Evolutionary conservation across 92 coral and sea anemone genomes (phyloP), one percentile per base, ranked within the genome.

Genomic region (Scolanthus callimorphus): DNA sequence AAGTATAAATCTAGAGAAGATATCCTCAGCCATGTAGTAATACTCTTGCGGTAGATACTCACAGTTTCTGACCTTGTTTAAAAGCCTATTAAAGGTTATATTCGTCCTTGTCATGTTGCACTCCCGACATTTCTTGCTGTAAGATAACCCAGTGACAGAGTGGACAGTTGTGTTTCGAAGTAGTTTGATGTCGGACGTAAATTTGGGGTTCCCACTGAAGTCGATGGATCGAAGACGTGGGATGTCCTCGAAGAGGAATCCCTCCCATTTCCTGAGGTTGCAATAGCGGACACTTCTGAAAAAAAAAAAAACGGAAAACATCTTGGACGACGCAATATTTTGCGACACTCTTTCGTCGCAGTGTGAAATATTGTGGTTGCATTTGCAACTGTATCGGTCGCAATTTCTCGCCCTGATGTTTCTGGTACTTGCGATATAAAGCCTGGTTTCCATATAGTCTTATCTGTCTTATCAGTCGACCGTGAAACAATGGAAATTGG

Each of bases 91-190:
- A n/a, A 56, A 31, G 15, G 54, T 65, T 17, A 67, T 64, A 21
- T 71, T 60, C 2, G 25, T 49, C 59, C 76, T 57, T 19, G 70
- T 55, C 57, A 59, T 50, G 41, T 71, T 71, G 31, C 85, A 79
- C 10, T 50, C 28, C 19, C 20, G 21, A 46, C 85, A 79, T 1
- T 47, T 59, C n/a, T 57, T 52, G 1, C 75, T 63, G 2, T 49
- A 29, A 12, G 80, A 62, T 2, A 59, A 25, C 0, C 85, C 85
- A 1, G 41, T 3, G 11, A 79, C 57, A 3, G 65, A 26, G 28
- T 12, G 13, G 3, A 79, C 67, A 2, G 70, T 60, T 2, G 85
- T 50, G 41, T 79, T 57, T 57, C 23, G 25, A 3, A 79, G 20
- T 0, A 71, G 60, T 31, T 44, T 37, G 3, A 13, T 20, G 4